These are phyloP conservation scores for Itoplectis maculator DNA, from an alignment of 2,888 invertebrate genomes.

Conservation along the genomic window DNA sequence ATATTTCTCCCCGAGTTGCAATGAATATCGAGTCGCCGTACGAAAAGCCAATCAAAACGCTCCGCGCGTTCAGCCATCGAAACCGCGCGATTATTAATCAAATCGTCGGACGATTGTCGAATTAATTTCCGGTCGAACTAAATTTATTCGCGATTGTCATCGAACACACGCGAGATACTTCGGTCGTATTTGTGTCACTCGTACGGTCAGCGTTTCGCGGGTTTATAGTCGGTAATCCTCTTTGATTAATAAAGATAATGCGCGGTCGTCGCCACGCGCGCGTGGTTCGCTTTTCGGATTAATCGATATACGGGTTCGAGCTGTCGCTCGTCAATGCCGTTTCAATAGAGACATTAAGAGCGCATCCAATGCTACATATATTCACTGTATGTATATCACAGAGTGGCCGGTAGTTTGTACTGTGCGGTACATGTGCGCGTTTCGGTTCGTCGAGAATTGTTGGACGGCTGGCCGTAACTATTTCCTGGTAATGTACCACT, in stretches of 20 bases:
- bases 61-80: too few relatives aligned
- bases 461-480: conserved; percentile 58
- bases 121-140: too few relatives aligned
- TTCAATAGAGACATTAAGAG: conserved; percentile 39
- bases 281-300: background rate
- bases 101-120: too few relatives aligned
- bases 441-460: conserved; percentile 52
- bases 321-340: conserved; percentile 6
- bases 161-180: too few relatives aligned
- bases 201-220: too few relatives aligned
- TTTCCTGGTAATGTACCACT: conserved; percentile 68
- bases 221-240: background rate
- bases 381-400: background rate
- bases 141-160: too few relatives aligned
- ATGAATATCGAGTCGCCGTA: too few relatives aligned
- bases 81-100: too few relatives aligned
- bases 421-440: conserved; percentile 1
- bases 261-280: too few relatives aligned
- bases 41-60: too few relatives aligned
- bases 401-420: background rate
- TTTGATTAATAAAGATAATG: background rate
- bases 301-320: conserved; percentile 4
- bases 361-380: conserved; percentile 10
- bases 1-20: too few relatives aligned
- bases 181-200: too few relatives aligned